phyloP scores from a whole-genome alignment of 2,113 vertebrate genomes.

The Mirza zaza region DNA sequence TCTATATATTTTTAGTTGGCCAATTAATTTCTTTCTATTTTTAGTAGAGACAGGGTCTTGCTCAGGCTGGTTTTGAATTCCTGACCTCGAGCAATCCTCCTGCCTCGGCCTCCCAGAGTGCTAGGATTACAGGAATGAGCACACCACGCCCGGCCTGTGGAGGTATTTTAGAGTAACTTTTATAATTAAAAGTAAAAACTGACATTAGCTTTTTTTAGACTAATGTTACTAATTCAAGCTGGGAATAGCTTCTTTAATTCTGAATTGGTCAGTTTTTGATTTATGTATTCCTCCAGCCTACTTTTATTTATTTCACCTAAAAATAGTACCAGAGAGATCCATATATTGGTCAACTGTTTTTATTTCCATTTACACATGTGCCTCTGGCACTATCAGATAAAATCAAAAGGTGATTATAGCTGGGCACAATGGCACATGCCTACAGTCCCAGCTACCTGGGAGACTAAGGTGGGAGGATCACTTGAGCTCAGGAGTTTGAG shows the following conservation, averaged over 20 bases:
- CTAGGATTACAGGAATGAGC: no score
- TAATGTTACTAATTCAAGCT: not conserved
- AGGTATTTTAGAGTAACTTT: constrained; percentile 33
- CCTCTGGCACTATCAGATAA: not conserved
- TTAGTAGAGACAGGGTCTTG: no score
- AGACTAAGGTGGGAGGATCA: not conserved
- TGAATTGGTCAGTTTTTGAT: not conserved
- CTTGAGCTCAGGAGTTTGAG: not conserved
- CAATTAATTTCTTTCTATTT: no score
- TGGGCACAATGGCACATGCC: not conserved
- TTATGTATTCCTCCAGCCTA: not conserved
- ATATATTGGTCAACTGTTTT: not conserved
- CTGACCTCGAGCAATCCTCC: no score
- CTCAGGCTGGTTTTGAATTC: no score
- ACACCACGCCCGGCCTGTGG: not conserved
- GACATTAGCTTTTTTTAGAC: not conserved
- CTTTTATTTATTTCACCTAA: not conserved
- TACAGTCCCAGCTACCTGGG: not conserved
- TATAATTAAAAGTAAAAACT: constrained; percentile 18
- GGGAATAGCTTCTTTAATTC: not conserved
- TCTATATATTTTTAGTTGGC: no score
- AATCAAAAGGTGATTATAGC: not conserved
- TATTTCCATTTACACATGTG: not conserved
- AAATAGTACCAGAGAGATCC: not conserved
- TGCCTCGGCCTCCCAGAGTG: no score